Base-by-base conservation (phyloP, 2,888 invertebrate species). In the Trachelus stipa region DNA sequence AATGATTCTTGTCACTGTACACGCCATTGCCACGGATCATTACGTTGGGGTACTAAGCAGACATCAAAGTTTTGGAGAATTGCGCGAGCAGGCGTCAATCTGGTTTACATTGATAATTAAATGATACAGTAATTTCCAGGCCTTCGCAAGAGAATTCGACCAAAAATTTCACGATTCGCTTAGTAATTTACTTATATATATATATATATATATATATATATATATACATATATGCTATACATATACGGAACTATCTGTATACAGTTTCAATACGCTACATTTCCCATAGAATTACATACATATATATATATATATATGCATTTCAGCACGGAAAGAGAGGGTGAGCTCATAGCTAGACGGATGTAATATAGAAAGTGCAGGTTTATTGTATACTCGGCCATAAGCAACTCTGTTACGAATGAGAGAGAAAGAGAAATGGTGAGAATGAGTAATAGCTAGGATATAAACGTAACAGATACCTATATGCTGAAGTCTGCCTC, bases 321-420 rank as follows among this genome's bases (percentile, higher is more conserved):
- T 56, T 23, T 23, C 56, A 56, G 56, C 23, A 56, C 23, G 56
- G 23, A 23, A 56, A 6, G 56, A 23, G 9, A 56, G 9, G 23
- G 23, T 56, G 23, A 56, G 56, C 23, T 56, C 23, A 79, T 76
- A 35, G 80, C 79, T 81, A 81, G 81, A 85, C 82, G 82, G 83
- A 83, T 81, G 82, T 83, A 84, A 83, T 81, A 82, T 82, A 81
- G 83, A 83, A 84, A 85, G 85, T 84, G 83, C 83, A 85, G 83
- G 84, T 85, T 85, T 85, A 83, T 85, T 83, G 83, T 82, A 78
- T 83, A 83, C 81, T 81, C 80, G 81, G 79, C 82, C 82, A 82
- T 82, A 81, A 84, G 82, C 80, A 80, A 83, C 76, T 83, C 81
- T 76, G 76, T 76, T 79, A 78, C 79, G 73, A 78, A 56, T 9